Evolutionary conservation across 2,797 vertebrate genomes (phyloP).

Genomic region (Tenualosa thibaudeaui): DNA sequence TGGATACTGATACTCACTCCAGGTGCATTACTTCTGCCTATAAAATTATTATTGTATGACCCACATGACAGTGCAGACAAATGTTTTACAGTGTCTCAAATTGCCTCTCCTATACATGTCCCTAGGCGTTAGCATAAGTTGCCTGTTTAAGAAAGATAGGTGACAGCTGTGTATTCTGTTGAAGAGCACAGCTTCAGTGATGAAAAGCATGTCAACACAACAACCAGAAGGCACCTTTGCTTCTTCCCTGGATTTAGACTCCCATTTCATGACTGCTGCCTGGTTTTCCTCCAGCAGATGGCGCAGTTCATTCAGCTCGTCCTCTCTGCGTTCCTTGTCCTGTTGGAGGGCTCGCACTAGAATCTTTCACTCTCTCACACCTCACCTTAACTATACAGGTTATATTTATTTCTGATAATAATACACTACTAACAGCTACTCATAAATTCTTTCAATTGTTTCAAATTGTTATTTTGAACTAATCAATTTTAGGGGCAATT

Average conservation of each 20-base stretch:
- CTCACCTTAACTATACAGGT: neutral
- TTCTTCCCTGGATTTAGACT: conserved; percentile 60
- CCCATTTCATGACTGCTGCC: conserved; percentile 70
- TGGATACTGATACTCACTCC: too few relatives aligned
- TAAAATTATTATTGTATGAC: neutral
- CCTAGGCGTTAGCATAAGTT: neutral
- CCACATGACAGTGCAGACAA: neutral
- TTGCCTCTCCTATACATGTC: neutral
- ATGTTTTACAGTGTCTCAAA: neutral
- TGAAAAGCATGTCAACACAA: neutral
- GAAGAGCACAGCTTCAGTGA: neutral
- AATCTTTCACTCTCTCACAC: neutral
- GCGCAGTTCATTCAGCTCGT: conserved; percentile 79
- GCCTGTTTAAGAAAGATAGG: neutral
- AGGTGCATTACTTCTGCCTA: too few relatives aligned
- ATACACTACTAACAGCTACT: neutral
- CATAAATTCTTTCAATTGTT: too few relatives aligned
- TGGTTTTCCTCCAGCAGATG: conserved; percentile 77
- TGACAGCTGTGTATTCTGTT: neutral
- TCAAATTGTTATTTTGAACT: too few relatives aligned
- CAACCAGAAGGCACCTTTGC: conserved; percentile 67
- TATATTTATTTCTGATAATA: neutral
- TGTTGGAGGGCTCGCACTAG: conserved; percentile 51
- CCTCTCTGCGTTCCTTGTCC: conserved; percentile 73
- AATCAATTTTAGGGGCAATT: too few relatives aligned